Evolutionary conservation across 2,113 vertebrate species (phyloP).

Genomic region (Phocoena sinus): DNA sequence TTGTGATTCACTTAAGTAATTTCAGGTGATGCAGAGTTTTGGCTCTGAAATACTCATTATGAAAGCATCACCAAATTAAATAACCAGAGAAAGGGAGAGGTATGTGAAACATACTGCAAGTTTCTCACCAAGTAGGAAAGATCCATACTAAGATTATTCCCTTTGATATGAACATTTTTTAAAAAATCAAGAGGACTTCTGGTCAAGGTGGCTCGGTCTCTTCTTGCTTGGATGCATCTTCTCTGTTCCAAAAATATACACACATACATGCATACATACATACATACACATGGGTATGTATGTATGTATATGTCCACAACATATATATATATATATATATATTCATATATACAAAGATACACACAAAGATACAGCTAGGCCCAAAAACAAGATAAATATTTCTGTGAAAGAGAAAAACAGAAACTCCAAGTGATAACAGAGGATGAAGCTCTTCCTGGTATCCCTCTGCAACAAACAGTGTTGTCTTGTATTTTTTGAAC

Average conservation of each 20-base stretch:
- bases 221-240: constrained; percentile 9
- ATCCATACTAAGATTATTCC: constrained; percentile 6
- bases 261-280: neutral
- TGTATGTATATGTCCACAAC: neutral
- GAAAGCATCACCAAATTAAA: constrained; percentile 25
- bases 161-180: neutral
- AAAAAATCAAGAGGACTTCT: constrained; percentile 24
- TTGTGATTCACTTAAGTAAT: constrained; percentile 20
- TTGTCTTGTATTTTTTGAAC: constrained; percentile 11
- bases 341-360: neutral
- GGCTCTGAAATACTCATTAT: constrained; percentile 13
- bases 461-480: neutral
- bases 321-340: neutral
- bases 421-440: neutral
- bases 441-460: neutral
- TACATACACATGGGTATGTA: neutral
- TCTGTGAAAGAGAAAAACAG: constrained; percentile 40
- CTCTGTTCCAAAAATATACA: constrained; percentile 1
- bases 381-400: constrained; percentile 26
- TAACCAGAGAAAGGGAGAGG: neutral
- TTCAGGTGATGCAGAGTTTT: neutral
- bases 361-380: neutral
- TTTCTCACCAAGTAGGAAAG: constrained; percentile 35
- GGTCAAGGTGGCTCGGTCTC: neutral
- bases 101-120: neutral